A percentile compares a stretch with the other conserved stretches of the same genome.
Evolutionary conservation across 2,113 vertebrate genomes (phyloP).

Genomic region (Pipra filicauda): DNA sequence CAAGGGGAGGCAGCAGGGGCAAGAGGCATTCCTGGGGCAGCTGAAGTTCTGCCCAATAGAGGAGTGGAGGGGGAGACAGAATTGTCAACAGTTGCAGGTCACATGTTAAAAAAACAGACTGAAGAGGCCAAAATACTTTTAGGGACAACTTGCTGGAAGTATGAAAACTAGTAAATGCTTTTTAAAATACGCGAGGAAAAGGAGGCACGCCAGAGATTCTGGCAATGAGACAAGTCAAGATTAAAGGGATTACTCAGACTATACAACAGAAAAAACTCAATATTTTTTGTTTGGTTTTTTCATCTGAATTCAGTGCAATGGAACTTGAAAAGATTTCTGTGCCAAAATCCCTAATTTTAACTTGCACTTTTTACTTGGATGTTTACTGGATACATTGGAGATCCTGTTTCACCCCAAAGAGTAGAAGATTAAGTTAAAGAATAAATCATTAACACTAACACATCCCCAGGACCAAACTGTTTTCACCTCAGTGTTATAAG

Average conservation of each 20-base stretch:
- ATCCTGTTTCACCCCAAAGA: not conserved
- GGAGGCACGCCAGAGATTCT: not conserved
- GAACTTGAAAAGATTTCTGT: not conserved
- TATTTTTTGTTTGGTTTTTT: not conserved
- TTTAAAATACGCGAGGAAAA: not conserved
- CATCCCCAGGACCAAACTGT: not conserved
- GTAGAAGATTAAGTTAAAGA: not conserved
- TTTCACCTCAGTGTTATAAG: not conserved
- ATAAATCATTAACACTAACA: not conserved
- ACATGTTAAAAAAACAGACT: not conserved
- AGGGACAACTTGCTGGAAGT: not conserved
- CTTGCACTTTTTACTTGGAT: not conserved
- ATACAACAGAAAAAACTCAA: not conserved
- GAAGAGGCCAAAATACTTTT: not conserved
- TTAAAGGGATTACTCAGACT: not conserved
- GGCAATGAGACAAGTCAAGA: not conserved
- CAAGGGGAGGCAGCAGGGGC: not conserved
- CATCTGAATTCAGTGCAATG: not conserved
- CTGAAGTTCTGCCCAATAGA: not conserved
- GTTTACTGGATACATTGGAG: not conserved
- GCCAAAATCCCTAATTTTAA: not conserved
- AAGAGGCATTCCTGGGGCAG: not conserved
- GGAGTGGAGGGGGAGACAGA: not conserved
- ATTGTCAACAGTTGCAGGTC: not conserved
- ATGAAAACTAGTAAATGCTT: not conserved